Evolutionary conservation across 2,113 vertebrate genomes (phyloP).

Genomic region (Crotophaga sulcirostris): DNA sequence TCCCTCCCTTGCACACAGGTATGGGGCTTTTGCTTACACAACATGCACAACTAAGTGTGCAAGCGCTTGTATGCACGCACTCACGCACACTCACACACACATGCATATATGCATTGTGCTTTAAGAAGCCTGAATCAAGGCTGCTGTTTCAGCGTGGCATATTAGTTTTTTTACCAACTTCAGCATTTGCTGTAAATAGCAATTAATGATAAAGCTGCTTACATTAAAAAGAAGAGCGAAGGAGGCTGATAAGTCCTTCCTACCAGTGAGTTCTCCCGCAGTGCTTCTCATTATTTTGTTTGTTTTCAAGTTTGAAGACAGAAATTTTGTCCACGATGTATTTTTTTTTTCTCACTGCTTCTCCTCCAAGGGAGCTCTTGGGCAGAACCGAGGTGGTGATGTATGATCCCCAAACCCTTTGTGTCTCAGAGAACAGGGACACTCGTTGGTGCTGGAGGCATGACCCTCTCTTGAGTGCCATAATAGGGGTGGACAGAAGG

Average conservation of each 20-base stretch:
- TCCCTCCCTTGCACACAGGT: not conserved
- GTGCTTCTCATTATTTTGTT: not conserved
- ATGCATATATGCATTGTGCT: accelerated
- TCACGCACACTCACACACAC: too few species aligned
- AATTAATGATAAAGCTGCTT: conserved; percentile 28
- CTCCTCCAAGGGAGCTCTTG: not conserved
- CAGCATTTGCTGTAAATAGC: not conserved
- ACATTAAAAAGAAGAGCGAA: not conserved
- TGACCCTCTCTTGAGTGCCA: not conserved
- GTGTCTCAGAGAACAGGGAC: not conserved
- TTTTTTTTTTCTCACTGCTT: not conserved
- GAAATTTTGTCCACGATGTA: not conserved
- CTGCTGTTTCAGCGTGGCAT: not conserved
- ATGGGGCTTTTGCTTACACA: not conserved
- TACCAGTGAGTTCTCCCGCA: not conserved
- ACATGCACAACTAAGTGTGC: not conserved
- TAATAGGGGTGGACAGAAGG: not conserved
- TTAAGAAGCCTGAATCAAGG: not conserved
- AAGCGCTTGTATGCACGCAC: too few species aligned
- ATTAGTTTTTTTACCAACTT: not conserved
- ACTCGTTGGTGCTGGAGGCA: not conserved
- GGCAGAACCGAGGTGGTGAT: not conserved
- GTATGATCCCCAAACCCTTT: not conserved
- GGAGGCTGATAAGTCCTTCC: not conserved
- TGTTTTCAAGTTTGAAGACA: not conserved